Conservation (phyloP, 2,888 invertebrate genomes). For the Glaucopsyche alexis region DNA sequence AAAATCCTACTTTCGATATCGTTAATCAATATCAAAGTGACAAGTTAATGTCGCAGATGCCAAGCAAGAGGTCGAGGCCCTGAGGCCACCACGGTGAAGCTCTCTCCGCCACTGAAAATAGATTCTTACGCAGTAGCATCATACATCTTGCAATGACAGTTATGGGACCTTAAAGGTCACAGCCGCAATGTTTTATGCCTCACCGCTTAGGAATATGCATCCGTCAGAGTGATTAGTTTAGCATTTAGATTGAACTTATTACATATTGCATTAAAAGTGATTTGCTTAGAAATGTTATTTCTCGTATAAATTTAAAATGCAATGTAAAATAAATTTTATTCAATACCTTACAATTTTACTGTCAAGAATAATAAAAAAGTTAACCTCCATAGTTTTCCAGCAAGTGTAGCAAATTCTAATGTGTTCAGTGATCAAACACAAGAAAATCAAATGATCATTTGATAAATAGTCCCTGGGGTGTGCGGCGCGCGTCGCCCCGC, state of each 20-base stretch:
- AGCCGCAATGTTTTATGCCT: not conserved
- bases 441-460: slow-evolving; percentile 82
- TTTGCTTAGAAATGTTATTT: slow-evolving; percentile 8
- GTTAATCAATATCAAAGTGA: slow-evolving; percentile 17
- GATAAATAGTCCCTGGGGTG: slow-evolving; percentile 76
- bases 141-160: slow-evolving; percentile 14
- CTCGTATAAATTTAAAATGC: not conserved
- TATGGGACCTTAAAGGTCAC: slow-evolving; percentile 20
- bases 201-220: slow-evolving; percentile 11
- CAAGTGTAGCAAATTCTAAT: slow-evolving; percentile 73
- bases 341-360: no score
- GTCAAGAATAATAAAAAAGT: slow-evolving; percentile 54
- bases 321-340: not conserved
- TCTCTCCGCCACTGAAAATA: slow-evolving; percentile 22
- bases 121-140: slow-evolving; percentile 10
- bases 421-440: slow-evolving; percentile 81
- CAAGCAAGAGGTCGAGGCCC: not conserved
- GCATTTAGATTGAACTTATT: slow-evolving; percentile 4
- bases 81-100: not conserved
- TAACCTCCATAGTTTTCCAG: slow-evolving; percentile 56
- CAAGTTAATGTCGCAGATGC: slow-evolving; percentile 11
- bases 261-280: not conserved
- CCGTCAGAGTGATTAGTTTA: slow-evolving; percentile 10
- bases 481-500: slow-evolving; percentile 42
- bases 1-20: slow-evolving; percentile 11